phyloP scores from a whole-genome alignment of 1,140 invertebrate genomes.

The Bombus superbus region DNA sequence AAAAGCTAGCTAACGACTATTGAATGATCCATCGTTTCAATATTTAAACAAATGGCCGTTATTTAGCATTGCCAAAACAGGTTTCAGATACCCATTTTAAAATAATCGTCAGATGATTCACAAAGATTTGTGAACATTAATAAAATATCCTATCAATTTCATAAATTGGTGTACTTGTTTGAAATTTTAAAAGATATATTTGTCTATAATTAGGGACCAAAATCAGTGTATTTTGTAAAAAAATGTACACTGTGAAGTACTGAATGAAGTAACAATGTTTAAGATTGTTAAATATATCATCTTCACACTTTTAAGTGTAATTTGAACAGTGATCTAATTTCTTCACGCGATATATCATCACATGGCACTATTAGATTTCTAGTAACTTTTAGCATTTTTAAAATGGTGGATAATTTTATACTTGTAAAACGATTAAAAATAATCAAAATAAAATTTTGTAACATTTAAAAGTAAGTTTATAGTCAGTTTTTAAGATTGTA shows the following conservation, averaged over 20 bases:
- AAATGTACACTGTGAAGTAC: background rate
- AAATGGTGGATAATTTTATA: background rate
- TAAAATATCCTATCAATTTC: background rate
- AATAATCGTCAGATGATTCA: background rate
- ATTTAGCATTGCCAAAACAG: background rate
- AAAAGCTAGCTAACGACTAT: background rate
- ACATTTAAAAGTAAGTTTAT: background rate
- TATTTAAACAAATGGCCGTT: background rate
- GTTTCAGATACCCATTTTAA: background rate
- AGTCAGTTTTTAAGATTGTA: background rate
- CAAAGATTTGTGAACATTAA: background rate
- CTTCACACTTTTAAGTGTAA: too few species aligned
- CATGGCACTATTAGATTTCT: background rate
- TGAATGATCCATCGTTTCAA: background rate
- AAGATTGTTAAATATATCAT: too few species aligned
- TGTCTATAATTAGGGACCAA: background rate
- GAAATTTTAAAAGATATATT: background rate
- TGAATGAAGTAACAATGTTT: background rate
- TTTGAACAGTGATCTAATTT: constrained; percentile 1
- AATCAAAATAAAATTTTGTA: background rate
- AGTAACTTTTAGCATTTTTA: background rate
- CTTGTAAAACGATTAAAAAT: background rate
- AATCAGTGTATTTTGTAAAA: background rate
- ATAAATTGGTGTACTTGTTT: background rate
- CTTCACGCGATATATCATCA: background rate